Percentiles rank a stretch among this genome's conserved stretches.
Conservation (phyloP, 2,797 vertebrate species). For the Coreius guichenoti region DNA sequence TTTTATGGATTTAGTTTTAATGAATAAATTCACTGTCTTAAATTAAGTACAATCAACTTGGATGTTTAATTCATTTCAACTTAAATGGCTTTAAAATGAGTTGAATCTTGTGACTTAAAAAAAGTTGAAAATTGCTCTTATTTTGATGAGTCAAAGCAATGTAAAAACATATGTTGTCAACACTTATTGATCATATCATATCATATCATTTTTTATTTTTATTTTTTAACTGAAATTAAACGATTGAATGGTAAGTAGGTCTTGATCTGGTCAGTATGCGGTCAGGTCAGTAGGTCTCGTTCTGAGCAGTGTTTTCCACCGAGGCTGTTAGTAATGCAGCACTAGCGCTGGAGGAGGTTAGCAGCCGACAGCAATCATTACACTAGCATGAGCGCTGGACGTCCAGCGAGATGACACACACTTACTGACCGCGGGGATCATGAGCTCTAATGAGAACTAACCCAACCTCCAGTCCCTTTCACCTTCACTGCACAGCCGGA, state of each 20-base stretch:
- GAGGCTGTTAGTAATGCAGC: slow-evolving; percentile 59
- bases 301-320: slow-evolving; percentile 39
- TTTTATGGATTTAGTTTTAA: too few relatives aligned
- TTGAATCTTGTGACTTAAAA: too few relatives aligned
- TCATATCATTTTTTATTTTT: too few relatives aligned
- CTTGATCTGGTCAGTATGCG: not conserved
- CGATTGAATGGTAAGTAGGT: not conserved
- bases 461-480: slow-evolving; percentile 61
- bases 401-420: slow-evolving; percentile 68
- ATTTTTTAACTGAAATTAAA: not conserved
- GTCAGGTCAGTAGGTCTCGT: not conserved
- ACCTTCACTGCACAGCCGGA: slow-evolving; percentile 64
- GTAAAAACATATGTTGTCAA: too few relatives aligned
- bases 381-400: slow-evolving; percentile 61
- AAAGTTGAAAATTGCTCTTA: too few relatives aligned
- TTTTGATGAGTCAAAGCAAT: too few relatives aligned
- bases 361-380: slow-evolving; percentile 55
- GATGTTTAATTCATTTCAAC: too few relatives aligned
- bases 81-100: too few relatives aligned
- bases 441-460: slow-evolving; percentile 50
- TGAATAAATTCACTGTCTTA: too few relatives aligned
- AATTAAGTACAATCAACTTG: too few relatives aligned
- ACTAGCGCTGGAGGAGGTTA: slow-evolving; percentile 50
- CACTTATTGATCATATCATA: too few relatives aligned
- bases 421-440: slow-evolving; percentile 16